Evolutionary conservation across 2,113 vertebrate genomes (phyloP).

Genomic region (Apodemus sylvaticus): DNA sequence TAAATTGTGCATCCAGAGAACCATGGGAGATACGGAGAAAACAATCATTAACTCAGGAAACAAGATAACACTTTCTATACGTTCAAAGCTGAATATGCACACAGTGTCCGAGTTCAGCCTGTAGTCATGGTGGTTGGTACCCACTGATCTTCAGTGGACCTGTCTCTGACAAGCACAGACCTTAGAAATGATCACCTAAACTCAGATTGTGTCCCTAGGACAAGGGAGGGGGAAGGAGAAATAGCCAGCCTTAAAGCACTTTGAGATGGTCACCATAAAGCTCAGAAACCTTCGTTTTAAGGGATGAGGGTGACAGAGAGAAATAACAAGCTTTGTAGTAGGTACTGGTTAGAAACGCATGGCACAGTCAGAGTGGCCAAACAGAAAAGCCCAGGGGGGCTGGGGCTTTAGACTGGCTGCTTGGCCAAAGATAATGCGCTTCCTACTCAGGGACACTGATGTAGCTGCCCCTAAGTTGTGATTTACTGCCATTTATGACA

Average conservation of each 20-base stretch:
- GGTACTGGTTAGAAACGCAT: neutral
- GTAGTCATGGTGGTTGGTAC: neutral
- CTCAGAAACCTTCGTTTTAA: neutral
- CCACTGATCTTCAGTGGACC: neutral
- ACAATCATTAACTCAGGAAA: neutral
- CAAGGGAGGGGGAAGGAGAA: neutral
- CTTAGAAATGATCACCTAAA: slow-evolving; percentile 7
- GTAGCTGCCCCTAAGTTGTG: neutral
- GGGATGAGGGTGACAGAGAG: neutral
- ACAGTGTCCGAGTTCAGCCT: neutral
- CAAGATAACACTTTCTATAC: neutral
- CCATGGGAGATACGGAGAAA: neutral
- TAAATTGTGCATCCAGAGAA: neutral
- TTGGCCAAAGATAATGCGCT: neutral
- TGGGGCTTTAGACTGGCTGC: neutral
- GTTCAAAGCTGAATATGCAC: neutral
- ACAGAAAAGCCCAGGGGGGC: too few species aligned
- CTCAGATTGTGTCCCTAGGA: neutral
- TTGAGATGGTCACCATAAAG: neutral
- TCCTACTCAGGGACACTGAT: neutral
- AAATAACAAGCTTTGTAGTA: neutral
- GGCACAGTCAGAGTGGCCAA: neutral
- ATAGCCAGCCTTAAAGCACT: neutral
- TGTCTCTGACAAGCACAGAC: neutral
- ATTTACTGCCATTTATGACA: neutral